A percentile compares a stretch with the other conserved stretches of the same genome.
These are phyloP conservation scores for Saxicola maurus DNA, from an alignment of 2,797 vertebrate species.

Conservation along the genomic window DNA sequence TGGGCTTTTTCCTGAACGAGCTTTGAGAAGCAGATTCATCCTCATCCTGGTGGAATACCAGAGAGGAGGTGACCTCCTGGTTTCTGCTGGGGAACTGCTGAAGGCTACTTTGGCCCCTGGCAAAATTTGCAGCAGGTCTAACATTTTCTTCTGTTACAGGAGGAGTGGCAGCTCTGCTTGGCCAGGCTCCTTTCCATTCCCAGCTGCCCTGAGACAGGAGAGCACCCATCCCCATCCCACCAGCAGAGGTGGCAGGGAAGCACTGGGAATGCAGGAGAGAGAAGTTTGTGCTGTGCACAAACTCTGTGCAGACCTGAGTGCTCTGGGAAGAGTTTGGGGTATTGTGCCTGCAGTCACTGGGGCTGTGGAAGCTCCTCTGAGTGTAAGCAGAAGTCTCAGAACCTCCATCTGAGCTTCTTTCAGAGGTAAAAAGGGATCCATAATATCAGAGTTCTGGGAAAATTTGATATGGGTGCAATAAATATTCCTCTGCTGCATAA, in stretches of 20 bases:
- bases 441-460: accelerated
- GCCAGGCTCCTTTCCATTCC: not conserved
- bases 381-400: not conserved
- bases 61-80: not conserved
- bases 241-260: not conserved
- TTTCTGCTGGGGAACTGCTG: not conserved
- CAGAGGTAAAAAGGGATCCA: not conserved
- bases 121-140: not conserved
- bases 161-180: not conserved
- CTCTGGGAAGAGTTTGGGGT: not conserved
- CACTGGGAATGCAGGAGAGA: not conserved
- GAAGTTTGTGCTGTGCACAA: not conserved
- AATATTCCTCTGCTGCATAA: not conserved
- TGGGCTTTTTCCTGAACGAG: not conserved
- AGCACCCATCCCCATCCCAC: accelerated
- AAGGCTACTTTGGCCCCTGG: not conserved
- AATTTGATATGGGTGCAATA: not conserved
- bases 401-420: not conserved
- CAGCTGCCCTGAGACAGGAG: not conserved
- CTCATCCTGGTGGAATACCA: not conserved
- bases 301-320: not conserved
- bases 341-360: not conserved
- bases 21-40: not conserved
- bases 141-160: not conserved
- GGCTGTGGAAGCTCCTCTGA: not conserved